phyloP scores from a whole-genome alignment of 1,140 invertebrate species.

The Ooceraea biroi region DNA sequence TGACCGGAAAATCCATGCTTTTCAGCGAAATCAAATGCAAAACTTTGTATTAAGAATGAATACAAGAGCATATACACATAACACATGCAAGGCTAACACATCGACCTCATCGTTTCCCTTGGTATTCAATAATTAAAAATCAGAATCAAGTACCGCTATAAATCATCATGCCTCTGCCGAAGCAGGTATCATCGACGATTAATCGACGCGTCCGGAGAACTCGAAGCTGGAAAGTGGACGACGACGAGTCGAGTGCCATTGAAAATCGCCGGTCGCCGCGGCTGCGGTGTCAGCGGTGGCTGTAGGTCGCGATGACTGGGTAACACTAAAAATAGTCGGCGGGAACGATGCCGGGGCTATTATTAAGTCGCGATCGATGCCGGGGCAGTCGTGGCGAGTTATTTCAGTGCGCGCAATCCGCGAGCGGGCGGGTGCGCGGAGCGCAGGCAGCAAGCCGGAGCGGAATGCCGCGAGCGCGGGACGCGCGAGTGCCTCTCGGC shows the following conservation, averaged over 20 bases:
- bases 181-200: background rate
- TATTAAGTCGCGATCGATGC: conserved; percentile 75
- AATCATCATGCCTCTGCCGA: too few relatives aligned
- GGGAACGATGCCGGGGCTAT: conserved; percentile 73
- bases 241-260: conserved; percentile 72
- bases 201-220: background rate
- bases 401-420: conserved; percentile 61
- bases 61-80: too few relatives aligned
- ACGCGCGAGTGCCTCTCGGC: conserved; percentile 20
- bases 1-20: too few relatives aligned
- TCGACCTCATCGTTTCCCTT: background rate
- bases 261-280: conserved; percentile 68
- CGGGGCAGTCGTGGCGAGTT: conserved; percentile 68
- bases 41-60: too few relatives aligned
- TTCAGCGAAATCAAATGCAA: too few relatives aligned
- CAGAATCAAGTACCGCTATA: background rate
- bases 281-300: conserved; percentile 45
- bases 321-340: conserved; percentile 75
- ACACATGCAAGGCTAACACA: too few relatives aligned
- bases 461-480: background rate
- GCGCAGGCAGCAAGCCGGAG: background rate
- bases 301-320: conserved; percentile 77
- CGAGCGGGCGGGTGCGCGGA: conserved; percentile 27
- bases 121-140: background rate
- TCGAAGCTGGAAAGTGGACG: background rate